Evolutionary conservation across 2,113 vertebrate species (phyloP).

Genomic region (Anoura caudifer): DNA sequence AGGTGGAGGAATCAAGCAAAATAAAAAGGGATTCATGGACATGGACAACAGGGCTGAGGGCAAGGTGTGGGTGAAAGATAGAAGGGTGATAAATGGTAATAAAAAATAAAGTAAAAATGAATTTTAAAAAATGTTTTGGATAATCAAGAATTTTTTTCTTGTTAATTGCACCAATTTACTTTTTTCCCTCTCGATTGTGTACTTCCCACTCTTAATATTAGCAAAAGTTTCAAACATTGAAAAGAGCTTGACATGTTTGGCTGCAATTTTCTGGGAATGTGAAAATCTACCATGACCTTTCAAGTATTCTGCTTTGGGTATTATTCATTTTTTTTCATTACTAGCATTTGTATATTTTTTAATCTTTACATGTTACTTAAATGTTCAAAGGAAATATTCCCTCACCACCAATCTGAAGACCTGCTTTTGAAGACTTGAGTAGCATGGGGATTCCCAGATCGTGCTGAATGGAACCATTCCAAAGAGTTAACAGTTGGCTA

Average conservation of each 20-base stretch:
- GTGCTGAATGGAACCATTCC: conserved; percentile 45
- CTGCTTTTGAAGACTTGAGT: conserved; percentile 69
- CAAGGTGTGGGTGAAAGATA: no score
- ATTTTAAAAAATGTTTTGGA: background rate
- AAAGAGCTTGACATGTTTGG: conserved; percentile 21
- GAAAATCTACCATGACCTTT: conserved; percentile 68
- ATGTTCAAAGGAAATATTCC: conserved; percentile 80
- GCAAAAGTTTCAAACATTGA: background rate
- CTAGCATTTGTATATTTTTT: conserved; percentile 78
- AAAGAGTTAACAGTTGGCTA: conserved; percentile 62
- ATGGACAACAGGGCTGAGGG: no score
- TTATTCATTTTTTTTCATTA: conserved; percentile 84
- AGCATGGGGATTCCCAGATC: conserved; percentile 58
- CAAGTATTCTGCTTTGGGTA: conserved; percentile 75
- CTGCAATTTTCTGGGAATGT: conserved; percentile 67
- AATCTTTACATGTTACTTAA: conserved; percentile 78
- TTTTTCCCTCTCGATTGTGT: background rate
- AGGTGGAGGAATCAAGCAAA: no score
- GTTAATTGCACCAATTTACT: background rate
- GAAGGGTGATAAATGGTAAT: no score
- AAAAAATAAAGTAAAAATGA: no score
- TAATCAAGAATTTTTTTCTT: background rate
- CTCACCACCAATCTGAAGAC: conserved; percentile 68
- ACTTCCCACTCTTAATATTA: background rate
- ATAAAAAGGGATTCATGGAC: no score